Base-by-base conservation (phyloP, 2,888 invertebrate genomes). In the Zonitis immaculata region DNA sequence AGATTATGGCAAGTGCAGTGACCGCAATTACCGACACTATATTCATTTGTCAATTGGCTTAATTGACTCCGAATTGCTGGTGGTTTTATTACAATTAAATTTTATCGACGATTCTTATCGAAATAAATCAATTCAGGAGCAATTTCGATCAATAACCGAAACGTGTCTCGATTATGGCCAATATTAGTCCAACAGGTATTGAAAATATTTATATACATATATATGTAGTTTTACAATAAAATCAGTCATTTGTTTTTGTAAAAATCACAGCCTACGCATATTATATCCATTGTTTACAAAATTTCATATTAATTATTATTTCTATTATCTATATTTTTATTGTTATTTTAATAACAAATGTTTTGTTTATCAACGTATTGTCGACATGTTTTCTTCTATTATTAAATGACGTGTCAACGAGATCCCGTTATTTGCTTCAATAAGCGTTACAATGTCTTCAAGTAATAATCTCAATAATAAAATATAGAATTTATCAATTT, bases 111-210 rank as follows among this genome's bases (percentile, higher is more conserved):
- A n/a, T n/a, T n/a, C n/a, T n/a, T n/a, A n/a, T n/a, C n/a, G n/a
- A n/a, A n/a, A n/a, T n/a, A n/a, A n/a, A n/a, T n/a, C n/a, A n/a
- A n/a, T n/a, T n/a, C n/a, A n/a, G n/a, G n/a, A n/a, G n/a, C n/a
- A n/a, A n/a, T n/a, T n/a, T n/a, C n/a, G n/a, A n/a, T n/a, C n/a
- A n/a, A n/a, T n/a, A n/a, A n/a, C n/a, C n/a, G n/a, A n/a, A n/a
- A n/a, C n/a, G n/a, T 28, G 14, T 6, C 20, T n/a, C 14, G 22
- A 61, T 44, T 54, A 73, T 72, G 72, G 72, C 69, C 59, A 73
- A 65, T 60, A 65, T 69, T 44, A 73, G 72, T 51, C 73, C 73
- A 48, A 65, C 70, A 65, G 73, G 73, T 73, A 70, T 63, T 61
- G 52, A 30, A 30, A 9, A 35, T 35, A 7, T 3, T 8, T 12